Base-by-base conservation (phyloP, 2,113 vertebrate genomes). In the Paramisgurnus dabryanus region DNA sequence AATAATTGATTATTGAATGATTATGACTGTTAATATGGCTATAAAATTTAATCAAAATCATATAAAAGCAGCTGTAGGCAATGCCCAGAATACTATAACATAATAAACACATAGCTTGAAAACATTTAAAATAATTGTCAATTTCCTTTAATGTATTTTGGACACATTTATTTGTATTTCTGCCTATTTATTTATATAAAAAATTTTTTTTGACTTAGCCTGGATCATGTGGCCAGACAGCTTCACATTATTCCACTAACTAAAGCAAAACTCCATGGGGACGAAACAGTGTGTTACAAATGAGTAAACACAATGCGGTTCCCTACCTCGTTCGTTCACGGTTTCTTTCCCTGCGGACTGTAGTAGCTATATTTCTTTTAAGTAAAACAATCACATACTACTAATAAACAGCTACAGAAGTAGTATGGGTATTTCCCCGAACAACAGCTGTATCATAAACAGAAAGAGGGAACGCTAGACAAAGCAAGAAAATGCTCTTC, bases 231-330 rank as follows among this genome's bases (percentile, higher is more conserved):
- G 27, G 27, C 27, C 9, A 50, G 10, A n/a, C 45, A 12, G 43
- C 66, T 17, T 74, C 0, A 13, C 57, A 69, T 64, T 70, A 68
- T 70, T 76, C 17, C 57, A 34, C 34, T 41, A 72, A 72, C 67
- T 78, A 45, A 11, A 81, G 41, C 43, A 49, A n/a, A 7, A 27
- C 12, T 82, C 68, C 64, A 18, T 60, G 15, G 75, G 75, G 49
- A 72, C 22, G 55, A 77, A 87, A 90, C 81, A 88, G 87, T 91
- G 88, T 90, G 90, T 86, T 83, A 86, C 84, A 72, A 79, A 88
- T 64, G 69, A n/a, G 78, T 43, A 78, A 89, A 88, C 85, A 88
- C 83, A 80, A 49, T 76, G 41, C 45, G 50, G 11, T 86, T 89
- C 89, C 89, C 88, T 89, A 85, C 79, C 73, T 74, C 80, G 85